A percentile compares a stretch with the other conserved stretches of the same genome.
phyloP scores from a whole-genome alignment of 2,888 invertebrate species.

The Notocelia uddmanniana region DNA sequence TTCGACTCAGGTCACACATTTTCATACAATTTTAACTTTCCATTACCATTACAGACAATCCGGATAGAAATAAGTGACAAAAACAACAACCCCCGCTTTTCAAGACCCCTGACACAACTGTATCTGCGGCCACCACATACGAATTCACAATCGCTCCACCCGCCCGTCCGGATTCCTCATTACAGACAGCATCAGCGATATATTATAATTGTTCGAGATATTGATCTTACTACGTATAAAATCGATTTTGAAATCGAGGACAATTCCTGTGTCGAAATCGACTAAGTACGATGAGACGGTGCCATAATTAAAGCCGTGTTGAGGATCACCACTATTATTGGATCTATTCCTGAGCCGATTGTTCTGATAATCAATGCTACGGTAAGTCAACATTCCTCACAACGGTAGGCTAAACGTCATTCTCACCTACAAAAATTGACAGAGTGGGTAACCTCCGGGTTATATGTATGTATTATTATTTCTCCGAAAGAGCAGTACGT shows the following conservation, averaged over 20 bases:
- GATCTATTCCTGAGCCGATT: no score
- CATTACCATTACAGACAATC: constrained; percentile 79
- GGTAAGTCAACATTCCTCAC: constrained; percentile 64
- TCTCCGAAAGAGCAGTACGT: no score
- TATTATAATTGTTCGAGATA: constrained; percentile 78
- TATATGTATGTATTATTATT: no score
- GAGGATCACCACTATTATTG: constrained; percentile 67
- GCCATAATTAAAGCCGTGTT: constrained; percentile 67
- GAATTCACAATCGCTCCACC: constrained; percentile 79
- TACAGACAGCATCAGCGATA: constrained; percentile 72
- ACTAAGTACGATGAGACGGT: constrained; percentile 58
- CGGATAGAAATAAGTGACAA: constrained; percentile 73
- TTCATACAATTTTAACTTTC: no score
- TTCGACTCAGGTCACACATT: no score
- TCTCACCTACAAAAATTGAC: no score
- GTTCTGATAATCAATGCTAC: constrained; percentile 71
- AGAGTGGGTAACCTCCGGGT: no score
- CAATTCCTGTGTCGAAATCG: constrained; percentile 72
- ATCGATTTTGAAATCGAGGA: constrained; percentile 71
- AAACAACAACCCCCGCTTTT: constrained; percentile 82
- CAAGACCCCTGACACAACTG: constrained; percentile 50
- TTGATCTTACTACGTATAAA: constrained; percentile 80
- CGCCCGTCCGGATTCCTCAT: constrained; percentile 72
- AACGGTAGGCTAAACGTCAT: no score
- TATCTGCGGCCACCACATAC: constrained; percentile 53